Conservation (phyloP, 2,888 invertebrate species). For the Scotopteryx bipunctaria region DNA sequence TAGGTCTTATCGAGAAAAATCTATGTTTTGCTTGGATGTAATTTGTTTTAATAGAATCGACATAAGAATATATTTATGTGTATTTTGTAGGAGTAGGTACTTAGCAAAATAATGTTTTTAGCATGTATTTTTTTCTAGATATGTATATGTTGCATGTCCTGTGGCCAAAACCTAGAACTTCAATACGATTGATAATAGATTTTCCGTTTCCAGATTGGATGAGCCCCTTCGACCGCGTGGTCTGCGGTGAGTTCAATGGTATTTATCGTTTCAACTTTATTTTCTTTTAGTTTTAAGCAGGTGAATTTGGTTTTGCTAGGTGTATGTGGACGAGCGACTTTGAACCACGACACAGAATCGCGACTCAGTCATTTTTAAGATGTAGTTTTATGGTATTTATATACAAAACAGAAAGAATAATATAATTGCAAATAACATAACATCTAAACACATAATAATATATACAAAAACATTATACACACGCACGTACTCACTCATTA, state of each 20-base stretch:
- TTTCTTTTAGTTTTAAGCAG: constrained; percentile 81
- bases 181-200: constrained; percentile 84
- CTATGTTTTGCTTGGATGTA: too few relatives aligned
- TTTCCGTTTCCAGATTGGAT: constrained; percentile 94
- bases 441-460: too few relatives aligned
- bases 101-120: neutral
- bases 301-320: constrained; percentile 55
- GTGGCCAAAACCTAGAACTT: constrained; percentile 69
- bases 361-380: neutral
- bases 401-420: too few relatives aligned
- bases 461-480: too few relatives aligned
- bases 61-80: too few relatives aligned
- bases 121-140: constrained; percentile 21
- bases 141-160: constrained; percentile 60
- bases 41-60: too few relatives aligned
- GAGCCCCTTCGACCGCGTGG: constrained; percentile 97
- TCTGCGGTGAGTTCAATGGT: constrained; percentile 96
- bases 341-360: neutral
- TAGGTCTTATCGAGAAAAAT: too few relatives aligned
- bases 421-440: too few relatives aligned
- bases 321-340: constrained; percentile 45
- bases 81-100: too few relatives aligned
- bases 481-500: too few relatives aligned
- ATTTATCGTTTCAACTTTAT: constrained; percentile 86
- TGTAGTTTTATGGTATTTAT: too few relatives aligned